Base-by-base conservation (phyloP, 2,888 invertebrate genomes). In the Melinaea menophilus region DNA sequence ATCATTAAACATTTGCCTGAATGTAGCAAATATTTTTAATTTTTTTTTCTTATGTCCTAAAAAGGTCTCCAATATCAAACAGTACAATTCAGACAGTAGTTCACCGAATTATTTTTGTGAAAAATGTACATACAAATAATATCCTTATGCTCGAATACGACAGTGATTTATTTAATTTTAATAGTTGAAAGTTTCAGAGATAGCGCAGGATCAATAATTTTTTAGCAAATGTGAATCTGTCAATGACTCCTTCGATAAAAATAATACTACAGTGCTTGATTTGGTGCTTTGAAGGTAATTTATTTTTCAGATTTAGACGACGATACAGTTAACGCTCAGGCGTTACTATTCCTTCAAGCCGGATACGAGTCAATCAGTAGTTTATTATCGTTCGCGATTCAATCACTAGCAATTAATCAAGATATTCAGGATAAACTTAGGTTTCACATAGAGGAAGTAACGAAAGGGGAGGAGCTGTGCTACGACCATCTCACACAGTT, bases 341-440 rank as follows among this genome's bases (percentile, higher is more conserved):
- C 91, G 7, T 79, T 93, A 45, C 76, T 93, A 2, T 93, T 93
- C 78, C 88, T 93, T 2, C 78, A 92, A 59, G 93, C 92, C 58
- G 93, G 93, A 0, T 93, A 91, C 71, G 93, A 93, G 73, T 93
- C 93, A 0, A 92, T 93, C 0, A 92, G 93, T 59, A 92, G 92
- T 0, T 74, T 92, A n/a, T 73, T 93, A 46, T 90, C 92, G 0
- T 92, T 92, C 69, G 90, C 90, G 0, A 79, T 92, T 7, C 92
- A 92, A 71, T 89, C 90, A 12, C 72, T 94, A 54, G 92, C 92
- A 0, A 80, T 85, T 0, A 82, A 86, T 64, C 86, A 87, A 0
- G 85, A 88, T 0, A 69, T 92, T 4, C 92, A 92, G 71, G 79
- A 81, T 0, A 86, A 86, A 70, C 75, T 92, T 9, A 75, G 92